Conservation (phyloP, 2,888 invertebrate species). For the Mythimna impura region DNA sequence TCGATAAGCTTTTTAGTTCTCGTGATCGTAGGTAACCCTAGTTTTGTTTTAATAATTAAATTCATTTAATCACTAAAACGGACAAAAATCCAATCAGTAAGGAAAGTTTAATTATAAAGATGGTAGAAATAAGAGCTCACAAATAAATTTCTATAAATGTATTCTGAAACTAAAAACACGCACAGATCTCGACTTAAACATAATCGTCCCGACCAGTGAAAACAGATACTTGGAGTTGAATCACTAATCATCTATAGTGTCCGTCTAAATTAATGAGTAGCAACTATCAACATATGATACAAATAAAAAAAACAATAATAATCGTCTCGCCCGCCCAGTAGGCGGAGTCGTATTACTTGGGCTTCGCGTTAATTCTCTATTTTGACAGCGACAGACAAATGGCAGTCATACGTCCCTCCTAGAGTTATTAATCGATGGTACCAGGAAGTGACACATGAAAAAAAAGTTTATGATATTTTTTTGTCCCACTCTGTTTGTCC, state of each 20-base stretch:
- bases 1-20: too few relatives aligned
- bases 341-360: constrained; percentile 83
- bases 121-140: not conserved
- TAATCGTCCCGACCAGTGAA: not conserved
- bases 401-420: constrained; percentile 75
- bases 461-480: constrained; percentile 74
- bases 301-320: constrained; percentile 35
- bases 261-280: constrained; percentile 48
- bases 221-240: constrained; percentile 31
- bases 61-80: too few relatives aligned
- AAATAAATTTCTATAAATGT: not conserved
- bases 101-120: too few relatives aligned
- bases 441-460: constrained; percentile 75
- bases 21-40: too few relatives aligned
- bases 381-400: constrained; percentile 89
- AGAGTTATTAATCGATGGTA: constrained; percentile 78
- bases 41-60: too few relatives aligned
- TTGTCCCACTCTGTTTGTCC: constrained; percentile 75
- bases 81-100: too few relatives aligned
- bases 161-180: not conserved
- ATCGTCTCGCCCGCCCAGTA: constrained; percentile 76
- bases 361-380: constrained; percentile 82
- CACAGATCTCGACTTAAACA: not conserved
- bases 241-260: constrained; percentile 47
- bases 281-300: constrained; percentile 54